Conservation (phyloP, 1,140 invertebrate species). For the Temnothorax longispinosus region DNA sequence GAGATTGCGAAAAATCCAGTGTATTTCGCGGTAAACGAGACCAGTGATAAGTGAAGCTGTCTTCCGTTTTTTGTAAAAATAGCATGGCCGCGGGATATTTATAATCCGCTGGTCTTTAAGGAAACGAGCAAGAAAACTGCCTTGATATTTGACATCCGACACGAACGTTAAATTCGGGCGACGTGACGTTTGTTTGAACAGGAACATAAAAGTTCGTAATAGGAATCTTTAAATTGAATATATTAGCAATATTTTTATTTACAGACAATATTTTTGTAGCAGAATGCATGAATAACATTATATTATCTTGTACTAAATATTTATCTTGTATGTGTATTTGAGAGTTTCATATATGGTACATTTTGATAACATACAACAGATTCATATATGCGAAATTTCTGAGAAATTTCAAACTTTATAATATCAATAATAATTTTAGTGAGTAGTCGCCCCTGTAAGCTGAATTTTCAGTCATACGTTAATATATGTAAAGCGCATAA, state of each 20-base stretch:
- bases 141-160: background rate
- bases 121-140: background rate
- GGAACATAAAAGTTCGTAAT: background rate
- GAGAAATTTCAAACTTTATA: constrained; percentile 5
- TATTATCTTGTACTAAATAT: constrained; percentile 16
- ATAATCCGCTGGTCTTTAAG: background rate
- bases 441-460: background rate
- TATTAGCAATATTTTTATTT: background rate
- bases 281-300: background rate
- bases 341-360: background rate
- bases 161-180: background rate
- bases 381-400: background rate
- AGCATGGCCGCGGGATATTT: background rate
- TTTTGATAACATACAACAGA: background rate
- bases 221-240: background rate
- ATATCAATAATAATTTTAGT: constrained; percentile 2
- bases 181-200: background rate
- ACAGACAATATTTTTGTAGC: background rate
- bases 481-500: no score
- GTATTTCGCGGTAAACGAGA: constrained; percentile 13
- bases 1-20: constrained; percentile 3
- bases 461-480: background rate
- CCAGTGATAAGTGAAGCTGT: constrained; percentile 19
- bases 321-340: background rate
- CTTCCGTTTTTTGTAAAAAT: constrained; percentile 8